Percentiles rank a stretch among this genome's conserved stretches.
Evolutionary conservation across 2,888 invertebrate genomes (phyloP).

Genomic region (Doris montereyensis): DNA sequence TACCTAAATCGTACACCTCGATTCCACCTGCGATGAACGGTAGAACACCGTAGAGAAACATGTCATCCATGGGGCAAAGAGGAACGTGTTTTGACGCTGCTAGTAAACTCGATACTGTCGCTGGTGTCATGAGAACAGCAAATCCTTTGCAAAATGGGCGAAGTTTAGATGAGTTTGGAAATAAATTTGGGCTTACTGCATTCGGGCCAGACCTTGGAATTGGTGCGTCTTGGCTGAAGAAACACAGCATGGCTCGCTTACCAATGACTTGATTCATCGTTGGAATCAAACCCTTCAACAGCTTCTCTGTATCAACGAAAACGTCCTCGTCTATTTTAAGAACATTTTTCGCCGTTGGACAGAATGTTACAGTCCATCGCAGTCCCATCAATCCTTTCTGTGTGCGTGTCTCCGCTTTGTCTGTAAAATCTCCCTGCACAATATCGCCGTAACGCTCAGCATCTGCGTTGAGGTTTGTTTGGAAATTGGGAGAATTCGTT

Average conservation of each 20-base stretch:
- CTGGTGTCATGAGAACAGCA: constrained; percentile 27
- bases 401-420: constrained; percentile 21
- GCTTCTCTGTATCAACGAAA: constrained; percentile 38
- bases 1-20: constrained; percentile 35
- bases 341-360: neutral
- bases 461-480: constrained; percentile 25
- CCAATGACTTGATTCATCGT: neutral
- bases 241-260: constrained; percentile 17
- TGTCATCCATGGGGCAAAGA: neutral
- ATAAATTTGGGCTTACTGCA: constrained; percentile 4
- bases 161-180: constrained; percentile 22
- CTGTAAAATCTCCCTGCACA: constrained; percentile 29
- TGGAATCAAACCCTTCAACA: constrained; percentile 27
- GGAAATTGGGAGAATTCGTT: neutral
- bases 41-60: constrained; percentile 32
- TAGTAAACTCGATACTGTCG: constrained; percentile 5
- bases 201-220: constrained; percentile 24
- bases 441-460: constrained; percentile 8
- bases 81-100: constrained; percentile 21
- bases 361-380: constrained; percentile 32
- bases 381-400: constrained; percentile 30
- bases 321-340: constrained; percentile 31
- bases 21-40: constrained; percentile 29
- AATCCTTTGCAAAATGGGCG: constrained; percentile 34
- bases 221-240: constrained; percentile 20